These are phyloP conservation scores for Leptocoma aspasia DNA, from an alignment of 2,113 vertebrate genomes.

Conservation along the genomic window DNA sequence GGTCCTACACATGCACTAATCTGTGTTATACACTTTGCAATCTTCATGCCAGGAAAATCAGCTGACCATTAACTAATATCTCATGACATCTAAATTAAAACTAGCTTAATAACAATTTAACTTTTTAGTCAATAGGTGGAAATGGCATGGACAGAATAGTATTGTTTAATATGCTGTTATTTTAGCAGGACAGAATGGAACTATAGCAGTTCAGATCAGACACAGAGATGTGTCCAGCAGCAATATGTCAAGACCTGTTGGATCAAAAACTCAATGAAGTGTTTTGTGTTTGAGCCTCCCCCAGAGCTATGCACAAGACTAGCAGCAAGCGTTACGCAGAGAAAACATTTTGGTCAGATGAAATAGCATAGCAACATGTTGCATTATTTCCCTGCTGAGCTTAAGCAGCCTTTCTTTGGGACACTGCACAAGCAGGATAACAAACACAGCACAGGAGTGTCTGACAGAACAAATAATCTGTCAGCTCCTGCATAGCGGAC, in stretches of 20 bases:
- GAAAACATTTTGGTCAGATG: not conserved
- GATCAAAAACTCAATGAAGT: not conserved
- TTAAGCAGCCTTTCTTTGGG: not conserved
- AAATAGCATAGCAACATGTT: not conserved
- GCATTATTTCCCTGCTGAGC: not conserved
- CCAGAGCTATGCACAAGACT: not conserved
- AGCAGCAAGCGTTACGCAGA: not conserved
- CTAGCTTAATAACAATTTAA: not conserved
- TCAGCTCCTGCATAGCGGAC: not conserved
- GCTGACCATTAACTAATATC: not conserved
- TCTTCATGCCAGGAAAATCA: not conserved
- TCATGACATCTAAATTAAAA: not conserved
- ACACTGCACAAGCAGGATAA: not conserved
- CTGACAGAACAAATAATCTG: not conserved
- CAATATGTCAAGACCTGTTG: not conserved
- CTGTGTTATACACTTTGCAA: not conserved
- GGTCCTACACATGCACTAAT: not conserved
- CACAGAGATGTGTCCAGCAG: not conserved
- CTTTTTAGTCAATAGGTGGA: not conserved
- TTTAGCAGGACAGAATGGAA: not conserved
- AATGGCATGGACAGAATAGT: not conserved
- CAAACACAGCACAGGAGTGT: not conserved
- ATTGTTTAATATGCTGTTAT: not conserved
- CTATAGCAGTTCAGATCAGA: not conserved
- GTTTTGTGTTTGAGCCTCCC: not conserved